Evolutionary conservation across 1,140 invertebrate species (phyloP).

Genomic region (Gonatopus flavifemur): DNA sequence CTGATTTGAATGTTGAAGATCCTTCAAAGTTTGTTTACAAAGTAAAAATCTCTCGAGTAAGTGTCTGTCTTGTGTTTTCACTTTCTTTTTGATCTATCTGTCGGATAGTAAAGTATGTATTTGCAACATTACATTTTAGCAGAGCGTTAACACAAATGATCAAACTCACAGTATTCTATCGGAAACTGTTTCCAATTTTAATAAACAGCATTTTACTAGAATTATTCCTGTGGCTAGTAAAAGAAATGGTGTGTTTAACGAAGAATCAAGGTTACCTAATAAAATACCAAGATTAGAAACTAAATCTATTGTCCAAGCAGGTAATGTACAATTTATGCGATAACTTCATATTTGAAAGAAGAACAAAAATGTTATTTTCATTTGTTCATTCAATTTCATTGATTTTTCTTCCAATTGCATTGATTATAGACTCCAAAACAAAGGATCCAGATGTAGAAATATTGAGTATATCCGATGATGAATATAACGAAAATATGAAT

Average conservation of each 20-base stretch:
- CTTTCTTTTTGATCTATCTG: too few species aligned
- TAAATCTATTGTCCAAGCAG: too few species aligned
- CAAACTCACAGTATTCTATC: background rate
- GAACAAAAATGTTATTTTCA: too few species aligned
- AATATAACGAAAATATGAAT: too few species aligned
- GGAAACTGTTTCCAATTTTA: conserved; percentile 2
- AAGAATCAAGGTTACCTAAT: background rate
- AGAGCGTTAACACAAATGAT: background rate
- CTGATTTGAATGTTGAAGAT: background rate
- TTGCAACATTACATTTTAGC: background rate
- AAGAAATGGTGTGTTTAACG: background rate
- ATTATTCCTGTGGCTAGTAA: background rate
- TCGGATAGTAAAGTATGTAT: background rate
- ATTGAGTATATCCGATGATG: too few species aligned
- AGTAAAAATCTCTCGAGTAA: conserved; percentile 13
- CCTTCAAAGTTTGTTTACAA: conserved; percentile 20
- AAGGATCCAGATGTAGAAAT: too few species aligned
- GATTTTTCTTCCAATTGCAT: too few species aligned
- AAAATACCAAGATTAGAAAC: conserved; percentile 16
- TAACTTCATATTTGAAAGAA: too few species aligned
- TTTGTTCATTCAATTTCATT: too few species aligned
- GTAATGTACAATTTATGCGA: too few species aligned
- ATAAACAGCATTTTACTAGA: background rate
- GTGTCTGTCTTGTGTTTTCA: too few species aligned
- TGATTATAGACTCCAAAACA: too few species aligned